phyloP scores from a whole-genome alignment of 2,113 vertebrate genomes.

The Engraulis encrasicolus region DNA sequence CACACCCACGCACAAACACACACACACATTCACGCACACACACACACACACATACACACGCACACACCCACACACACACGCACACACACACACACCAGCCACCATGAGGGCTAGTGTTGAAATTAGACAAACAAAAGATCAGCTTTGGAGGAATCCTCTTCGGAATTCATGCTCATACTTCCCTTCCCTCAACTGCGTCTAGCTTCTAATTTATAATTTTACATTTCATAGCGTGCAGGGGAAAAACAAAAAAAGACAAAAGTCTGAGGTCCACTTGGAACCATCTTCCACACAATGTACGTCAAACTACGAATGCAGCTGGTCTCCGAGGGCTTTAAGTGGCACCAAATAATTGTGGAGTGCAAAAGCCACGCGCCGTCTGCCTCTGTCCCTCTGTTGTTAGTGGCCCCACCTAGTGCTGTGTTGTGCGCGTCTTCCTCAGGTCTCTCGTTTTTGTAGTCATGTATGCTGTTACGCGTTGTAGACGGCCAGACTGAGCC shows the following conservation, averaged over 20 bases:
- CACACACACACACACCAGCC: too few species aligned
- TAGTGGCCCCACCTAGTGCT: conserved; percentile 14
- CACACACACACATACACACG: too few species aligned
- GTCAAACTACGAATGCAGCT: background rate
- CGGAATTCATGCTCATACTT: conserved; percentile 33
- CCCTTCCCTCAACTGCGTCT: conserved; percentile 23
- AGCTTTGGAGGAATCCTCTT: conserved; percentile 33
- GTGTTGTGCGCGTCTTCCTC: too few species aligned
- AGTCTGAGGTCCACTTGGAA: background rate
- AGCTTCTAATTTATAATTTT: conserved; percentile 23
- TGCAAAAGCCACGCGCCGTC: background rate
- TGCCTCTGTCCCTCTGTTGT: background rate
- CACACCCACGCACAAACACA: too few species aligned
- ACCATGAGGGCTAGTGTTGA: conserved; percentile 27
- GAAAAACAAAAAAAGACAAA: background rate
- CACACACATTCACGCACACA: too few species aligned
- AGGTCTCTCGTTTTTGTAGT: too few species aligned
- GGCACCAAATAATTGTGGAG: background rate
- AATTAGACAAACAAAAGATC: conserved; percentile 37
- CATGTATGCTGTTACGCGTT: too few species aligned
- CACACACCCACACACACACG: too few species aligned
- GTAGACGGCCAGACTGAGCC: too few species aligned
- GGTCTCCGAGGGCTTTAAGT: background rate
- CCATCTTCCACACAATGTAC: background rate
- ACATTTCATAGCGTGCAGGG: conserved; percentile 2